phyloP scores from a whole-genome alignment of 2,888 invertebrate species.

The Neoaliturus tenellus region DNA sequence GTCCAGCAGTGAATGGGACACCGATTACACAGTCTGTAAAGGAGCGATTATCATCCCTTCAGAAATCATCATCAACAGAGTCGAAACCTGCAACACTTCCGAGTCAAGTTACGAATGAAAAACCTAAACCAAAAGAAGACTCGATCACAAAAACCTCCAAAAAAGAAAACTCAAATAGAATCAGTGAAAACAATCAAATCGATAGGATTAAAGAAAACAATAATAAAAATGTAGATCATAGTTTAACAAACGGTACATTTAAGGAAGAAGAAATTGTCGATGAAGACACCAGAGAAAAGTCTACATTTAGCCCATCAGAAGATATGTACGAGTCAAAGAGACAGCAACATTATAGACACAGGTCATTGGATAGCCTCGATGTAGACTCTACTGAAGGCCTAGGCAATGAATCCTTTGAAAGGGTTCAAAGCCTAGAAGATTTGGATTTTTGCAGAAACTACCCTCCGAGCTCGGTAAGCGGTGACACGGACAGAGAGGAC shows the following conservation, averaged over 20 bases:
- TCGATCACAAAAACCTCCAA: neutral
- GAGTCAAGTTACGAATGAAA: constrained; percentile 5
- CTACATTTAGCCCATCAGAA: constrained; percentile 76
- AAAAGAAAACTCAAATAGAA: neutral
- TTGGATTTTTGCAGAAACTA: constrained; percentile 75
- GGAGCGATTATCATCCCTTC: constrained; percentile 72
- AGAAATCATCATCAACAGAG: constrained; percentile 18
- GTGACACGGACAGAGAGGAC: constrained; percentile 84
- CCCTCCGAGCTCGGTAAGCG: constrained; percentile 74
- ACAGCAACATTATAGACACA: constrained; percentile 70
- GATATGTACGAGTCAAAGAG: constrained; percentile 72
- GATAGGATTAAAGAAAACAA: constrained; percentile 28
- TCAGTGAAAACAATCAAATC: constrained; percentile 9
- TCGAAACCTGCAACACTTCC: neutral
- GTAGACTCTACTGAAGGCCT: constrained; percentile 73
- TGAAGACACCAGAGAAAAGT: constrained; percentile 73
- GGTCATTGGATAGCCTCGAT: constrained; percentile 80
- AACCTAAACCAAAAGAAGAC: neutral
- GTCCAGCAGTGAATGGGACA: constrained; percentile 72
- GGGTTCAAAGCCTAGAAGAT: constrained; percentile 80
- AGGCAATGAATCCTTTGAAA: constrained; percentile 75
- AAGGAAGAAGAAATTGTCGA: constrained; percentile 67
- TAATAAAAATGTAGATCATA: constrained; percentile 12
- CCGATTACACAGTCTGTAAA: constrained; percentile 73
- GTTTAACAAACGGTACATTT: neutral